Evolutionary conservation across 2,888 invertebrate genomes (phyloP).

Genomic region (Aradus depressus): DNA sequence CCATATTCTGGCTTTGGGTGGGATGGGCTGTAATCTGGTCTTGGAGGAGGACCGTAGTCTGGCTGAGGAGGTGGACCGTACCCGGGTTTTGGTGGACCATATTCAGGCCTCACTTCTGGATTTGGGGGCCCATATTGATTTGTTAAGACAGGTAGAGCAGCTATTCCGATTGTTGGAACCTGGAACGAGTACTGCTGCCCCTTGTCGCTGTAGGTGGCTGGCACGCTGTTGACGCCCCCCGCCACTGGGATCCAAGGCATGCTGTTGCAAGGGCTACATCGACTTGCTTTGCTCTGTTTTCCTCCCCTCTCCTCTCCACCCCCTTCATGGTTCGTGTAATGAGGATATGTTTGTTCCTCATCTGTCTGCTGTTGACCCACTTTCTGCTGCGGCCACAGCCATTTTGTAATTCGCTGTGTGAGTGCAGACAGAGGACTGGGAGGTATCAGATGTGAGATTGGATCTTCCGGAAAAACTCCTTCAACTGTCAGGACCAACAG

Average conservation of each 20-base stretch:
- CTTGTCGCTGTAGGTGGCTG: constrained; percentile 10
- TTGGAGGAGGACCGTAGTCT: constrained; percentile 24
- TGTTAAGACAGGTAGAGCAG: constrained; percentile 21
- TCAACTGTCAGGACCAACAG: constrained; percentile 8
- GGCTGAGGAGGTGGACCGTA: constrained; percentile 29
- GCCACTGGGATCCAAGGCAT: constrained; percentile 72
- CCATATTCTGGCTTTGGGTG: constrained; percentile 32
- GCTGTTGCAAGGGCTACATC: constrained; percentile 65
- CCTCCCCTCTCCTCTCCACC: not conserved
- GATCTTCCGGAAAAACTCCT: not conserved
- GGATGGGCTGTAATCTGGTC: constrained; percentile 28
- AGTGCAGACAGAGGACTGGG: constrained; percentile 6
- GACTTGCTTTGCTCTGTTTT: constrained; percentile 7
- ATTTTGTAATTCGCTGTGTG: constrained; percentile 10
- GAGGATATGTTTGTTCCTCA: not conserved
- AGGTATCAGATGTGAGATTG: constrained; percentile 5
- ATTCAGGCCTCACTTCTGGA: constrained; percentile 29
- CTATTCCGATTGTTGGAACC: constrained; percentile 22
- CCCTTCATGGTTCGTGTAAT: not conserved
- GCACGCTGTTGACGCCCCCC: constrained; percentile 23
- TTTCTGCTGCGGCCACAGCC: constrained; percentile 6
- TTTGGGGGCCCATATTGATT: constrained; percentile 32
- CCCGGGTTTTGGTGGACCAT: constrained; percentile 30
- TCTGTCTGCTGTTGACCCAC: not conserved
- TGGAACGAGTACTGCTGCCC: constrained; percentile 24